Evolutionary conservation across 1,140 invertebrate genomes (phyloP).

Genomic region (Ectropis grisescens): DNA sequence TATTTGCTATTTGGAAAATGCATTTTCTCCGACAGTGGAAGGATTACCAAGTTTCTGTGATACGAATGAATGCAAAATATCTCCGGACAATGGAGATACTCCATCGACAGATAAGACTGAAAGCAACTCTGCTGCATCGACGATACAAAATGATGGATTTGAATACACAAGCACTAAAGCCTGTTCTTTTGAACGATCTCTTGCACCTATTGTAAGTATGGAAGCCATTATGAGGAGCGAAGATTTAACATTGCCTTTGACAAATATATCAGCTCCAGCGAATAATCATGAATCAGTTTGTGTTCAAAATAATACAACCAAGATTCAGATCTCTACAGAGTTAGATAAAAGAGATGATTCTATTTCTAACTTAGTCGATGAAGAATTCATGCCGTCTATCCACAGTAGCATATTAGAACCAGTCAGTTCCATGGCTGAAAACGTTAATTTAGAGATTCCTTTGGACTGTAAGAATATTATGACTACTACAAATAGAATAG

Average conservation of each 20-base stretch:
- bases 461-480: constrained; percentile 58
- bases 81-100: constrained; percentile 58
- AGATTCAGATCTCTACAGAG: too few relatives aligned
- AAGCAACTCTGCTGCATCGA: constrained; percentile 59
- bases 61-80: constrained; percentile 47
- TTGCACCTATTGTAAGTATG: constrained; percentile 36
- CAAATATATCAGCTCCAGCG: constrained; percentile 10
- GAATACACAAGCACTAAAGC: constrained; percentile 30
- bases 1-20: constrained; percentile 73
- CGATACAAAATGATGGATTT: constrained; percentile 59
- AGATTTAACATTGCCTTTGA: constrained; percentile 7
- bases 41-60: constrained; percentile 61
- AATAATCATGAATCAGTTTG: too few relatives aligned
- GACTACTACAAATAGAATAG: constrained; percentile 66
- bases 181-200: constrained; percentile 18
- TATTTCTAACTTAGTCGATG: constrained; percentile 32
- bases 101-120: constrained; percentile 68
- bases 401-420: constrained; percentile 68
- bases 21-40: constrained; percentile 72
- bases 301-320: constrained; percentile 8
- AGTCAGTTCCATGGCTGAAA: constrained; percentile 65
- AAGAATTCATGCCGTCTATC: constrained; percentile 66
- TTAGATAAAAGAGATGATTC: too few relatives aligned
- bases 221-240: constrained; percentile 26
- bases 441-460: constrained; percentile 73